phyloP scores from a whole-genome alignment of 2,113 vertebrate genomes.

The Colinus virginianus region DNA sequence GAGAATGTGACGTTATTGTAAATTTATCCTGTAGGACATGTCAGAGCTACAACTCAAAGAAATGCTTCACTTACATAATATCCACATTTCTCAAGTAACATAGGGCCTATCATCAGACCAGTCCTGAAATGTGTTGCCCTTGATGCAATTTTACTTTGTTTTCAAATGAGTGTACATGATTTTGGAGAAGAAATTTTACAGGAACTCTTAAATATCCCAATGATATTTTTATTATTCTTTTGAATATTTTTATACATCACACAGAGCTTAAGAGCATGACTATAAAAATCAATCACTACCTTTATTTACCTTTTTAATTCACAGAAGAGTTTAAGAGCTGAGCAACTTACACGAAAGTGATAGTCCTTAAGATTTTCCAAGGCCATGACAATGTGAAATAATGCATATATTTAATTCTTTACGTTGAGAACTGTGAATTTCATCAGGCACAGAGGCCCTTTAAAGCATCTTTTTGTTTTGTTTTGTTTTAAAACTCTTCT shows the following conservation, averaged over 20 bases:
- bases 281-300: constrained; percentile 36
- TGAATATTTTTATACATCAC: constrained; percentile 45
- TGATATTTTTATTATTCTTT: constrained; percentile 53
- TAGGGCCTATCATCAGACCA: neutral
- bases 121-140: neutral
- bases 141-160: neutral
- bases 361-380: constrained; percentile 15
- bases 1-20: neutral
- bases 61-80: neutral
- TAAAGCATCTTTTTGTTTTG: neutral
- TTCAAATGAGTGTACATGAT: neutral
- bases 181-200: neutral
- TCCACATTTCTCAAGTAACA: neutral
- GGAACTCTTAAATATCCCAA: constrained; percentile 29
- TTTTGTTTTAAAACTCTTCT: neutral
- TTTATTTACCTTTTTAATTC: neutral
- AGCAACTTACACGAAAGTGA: constrained; percentile 26
- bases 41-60: neutral
- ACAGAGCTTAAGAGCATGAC: constrained; percentile 16
- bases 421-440: neutral
- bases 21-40: neutral
- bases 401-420: neutral
- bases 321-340: constrained; percentile 41
- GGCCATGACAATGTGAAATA: neutral
- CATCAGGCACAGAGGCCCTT: neutral